These are phyloP conservation scores for Heliconius ismenius DNA, from an alignment of 2,888 invertebrate species.

Conservation along the genomic window DNA sequence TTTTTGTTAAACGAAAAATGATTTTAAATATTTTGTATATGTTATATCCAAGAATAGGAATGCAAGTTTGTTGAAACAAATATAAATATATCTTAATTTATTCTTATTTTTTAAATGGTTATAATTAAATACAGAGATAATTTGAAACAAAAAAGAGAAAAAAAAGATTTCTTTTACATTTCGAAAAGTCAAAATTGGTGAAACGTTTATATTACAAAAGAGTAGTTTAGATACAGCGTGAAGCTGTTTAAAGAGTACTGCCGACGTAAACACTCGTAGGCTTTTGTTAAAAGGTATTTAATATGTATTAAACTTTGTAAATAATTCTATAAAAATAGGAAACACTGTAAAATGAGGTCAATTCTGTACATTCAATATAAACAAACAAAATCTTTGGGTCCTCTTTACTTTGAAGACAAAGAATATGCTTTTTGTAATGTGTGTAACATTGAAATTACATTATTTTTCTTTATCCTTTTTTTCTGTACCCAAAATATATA, in stretches of 20 bases:
- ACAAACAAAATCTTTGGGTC: too few species aligned
- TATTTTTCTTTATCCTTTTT: too few species aligned
- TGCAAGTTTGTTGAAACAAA: slow-evolving; percentile 1
- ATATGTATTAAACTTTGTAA: too few species aligned
- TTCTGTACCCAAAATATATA: too few species aligned
- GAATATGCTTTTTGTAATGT: too few species aligned
- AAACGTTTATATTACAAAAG: slow-evolving; percentile 2
- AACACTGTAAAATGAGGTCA: too few species aligned
- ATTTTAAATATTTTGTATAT: not conserved
- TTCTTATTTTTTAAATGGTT: not conserved
- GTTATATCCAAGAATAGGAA: slow-evolving; percentile 1
- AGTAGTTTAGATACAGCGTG: too few species aligned
- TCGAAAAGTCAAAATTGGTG: not conserved
- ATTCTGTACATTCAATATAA: too few species aligned
- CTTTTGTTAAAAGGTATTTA: not conserved
- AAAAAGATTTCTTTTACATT: not conserved
- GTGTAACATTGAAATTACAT: too few species aligned
- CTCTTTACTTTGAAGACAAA: too few species aligned
- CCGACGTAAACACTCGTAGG: not conserved
- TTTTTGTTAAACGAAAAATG: not conserved
- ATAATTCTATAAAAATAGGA: too few species aligned
- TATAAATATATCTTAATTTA: slow-evolving; percentile 6
- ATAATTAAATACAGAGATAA: slow-evolving; percentile 5
- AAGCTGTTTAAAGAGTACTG: too few species aligned
- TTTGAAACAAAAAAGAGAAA: not conserved